phyloP scores from a whole-genome alignment of 2,888 invertebrate species.

The Hyalella azteca region DNA sequence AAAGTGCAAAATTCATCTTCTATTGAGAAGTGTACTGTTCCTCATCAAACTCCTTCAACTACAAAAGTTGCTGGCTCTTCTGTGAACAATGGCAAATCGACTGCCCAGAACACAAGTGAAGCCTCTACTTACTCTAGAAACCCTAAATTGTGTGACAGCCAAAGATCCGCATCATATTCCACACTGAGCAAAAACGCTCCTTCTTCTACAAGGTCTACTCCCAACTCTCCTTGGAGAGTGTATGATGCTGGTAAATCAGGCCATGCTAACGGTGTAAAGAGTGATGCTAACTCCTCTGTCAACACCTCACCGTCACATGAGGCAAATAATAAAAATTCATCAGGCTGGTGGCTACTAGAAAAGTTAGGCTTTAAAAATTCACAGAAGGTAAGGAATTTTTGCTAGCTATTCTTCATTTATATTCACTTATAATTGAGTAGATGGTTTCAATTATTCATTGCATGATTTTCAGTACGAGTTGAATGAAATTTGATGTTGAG shows the following conservation, averaged over 20 bases:
- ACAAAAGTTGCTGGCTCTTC: background rate
- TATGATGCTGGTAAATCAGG: background rate
- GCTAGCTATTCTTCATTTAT: no score
- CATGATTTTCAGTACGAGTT: no score
- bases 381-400: no score
- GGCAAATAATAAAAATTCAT: background rate
- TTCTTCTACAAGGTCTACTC: background rate
- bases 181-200: background rate
- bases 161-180: background rate
- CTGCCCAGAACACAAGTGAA: background rate
- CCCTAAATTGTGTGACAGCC: background rate
- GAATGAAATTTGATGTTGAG: no score
- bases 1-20: background rate
- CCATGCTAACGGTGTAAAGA: background rate
- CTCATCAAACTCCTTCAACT: background rate
- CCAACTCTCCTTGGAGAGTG: background rate
- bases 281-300: background rate
- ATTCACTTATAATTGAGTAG: no score
- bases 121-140: background rate
- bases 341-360: background rate
- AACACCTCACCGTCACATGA: background rate
- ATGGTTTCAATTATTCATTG: no score
- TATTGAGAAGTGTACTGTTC: background rate
- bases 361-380: slow-evolving; percentile 4
- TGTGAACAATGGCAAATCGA: no score